Base-by-base conservation (phyloP, 2,888 invertebrate species). In the Lathronympha strigana region DNA sequence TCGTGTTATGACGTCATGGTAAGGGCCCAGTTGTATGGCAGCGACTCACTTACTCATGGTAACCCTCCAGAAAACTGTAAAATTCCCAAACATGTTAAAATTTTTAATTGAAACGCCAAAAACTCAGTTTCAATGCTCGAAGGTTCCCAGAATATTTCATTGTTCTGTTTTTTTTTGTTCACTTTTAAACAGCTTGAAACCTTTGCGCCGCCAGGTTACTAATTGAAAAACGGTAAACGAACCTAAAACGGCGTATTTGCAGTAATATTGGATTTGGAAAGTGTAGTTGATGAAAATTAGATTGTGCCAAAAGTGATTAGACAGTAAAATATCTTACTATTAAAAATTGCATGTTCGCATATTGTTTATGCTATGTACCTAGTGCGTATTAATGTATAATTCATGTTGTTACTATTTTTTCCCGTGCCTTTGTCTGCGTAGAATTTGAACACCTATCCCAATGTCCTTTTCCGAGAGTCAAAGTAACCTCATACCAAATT, bases 151-250 rank as follows among this genome's bases (percentile, higher is more conserved):
- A 63, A 40, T 53, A 63, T 47, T 36, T 28, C n/a, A 23, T 36
- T 63, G 49, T 51, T 45, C 21, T 28, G 50, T 66, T 58, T 15
- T n/a, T n/a, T 55, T 43, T 58, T 51, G 50, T 38, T 40, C 60
- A n/a, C 60, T 40, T 54, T 13, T 51, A 6, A 19, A 33, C n/a
- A n/a, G 51, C 50, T 50, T 50, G 60, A 38, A 43, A 45, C 55
- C 51, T 63, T 63, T 55, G 53, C 50, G 61, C 61, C 17, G 53
- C 61, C 67, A 50, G 25, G 63, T 50, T 69, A 54, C 68, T 73
- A 71, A 70, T 71, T 73, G 71, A 71, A 66, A 71, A 66, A 68
- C 68, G 61, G 53, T 70, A 67, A 71, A 64, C 36, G 23, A 45
- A 53, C 25, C 15, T 19, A 36, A 47, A 47, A 60, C 31, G 50